Base-by-base conservation (phyloP, 2,888 invertebrate species). In the Macropis europaea region DNA sequence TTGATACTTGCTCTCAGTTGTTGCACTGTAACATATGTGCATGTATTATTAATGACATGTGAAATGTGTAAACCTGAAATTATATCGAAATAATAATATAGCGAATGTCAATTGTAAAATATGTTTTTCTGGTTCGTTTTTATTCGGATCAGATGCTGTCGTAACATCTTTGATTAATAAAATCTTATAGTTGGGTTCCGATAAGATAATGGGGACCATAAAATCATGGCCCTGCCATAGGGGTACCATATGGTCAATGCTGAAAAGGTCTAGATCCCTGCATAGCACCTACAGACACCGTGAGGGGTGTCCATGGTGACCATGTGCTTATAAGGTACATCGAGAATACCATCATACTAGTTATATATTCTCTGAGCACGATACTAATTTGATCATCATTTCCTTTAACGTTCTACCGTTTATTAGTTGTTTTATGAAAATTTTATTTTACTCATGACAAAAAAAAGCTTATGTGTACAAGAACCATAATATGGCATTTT, bases 211-310 rank as follows among this genome's bases (percentile, higher is more conserved):
- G 53, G 77, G 71, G 66, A 76, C 47, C 70, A 73, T 79, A 85
- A 86, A 87, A 87, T 87, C 87, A 87, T 87, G 63, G 82, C 62
- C 48, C 34, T 52, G 57, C 54, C 66, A 67, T 60, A 56, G 59
- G 62, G 48, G 53, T 70, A 76, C 83, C 87, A 86, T 87, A 87
- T 87, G 87, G 86, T 72, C 67, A 76, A 74, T 67, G 84, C 75
- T 84, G 77, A 77, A 85, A 79, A 76, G 72, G 47, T 59, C 70
- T 72, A 57, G 62, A 48, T 60, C 32, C n/a, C 52, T 59, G 52
- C 63, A 52, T 28, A 56, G 57, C 61, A 77, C 64, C 32, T 63
- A 34, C 30, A 52, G n/a, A 32, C 30, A 50, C 50, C 26, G 7
- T 13, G 24, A 76, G 75, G 63, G 76, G 79, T 79, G 77, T 68